Conservation (phyloP, 2,888 invertebrate genomes). For the Venustoraphidia nigricollis region DNA sequence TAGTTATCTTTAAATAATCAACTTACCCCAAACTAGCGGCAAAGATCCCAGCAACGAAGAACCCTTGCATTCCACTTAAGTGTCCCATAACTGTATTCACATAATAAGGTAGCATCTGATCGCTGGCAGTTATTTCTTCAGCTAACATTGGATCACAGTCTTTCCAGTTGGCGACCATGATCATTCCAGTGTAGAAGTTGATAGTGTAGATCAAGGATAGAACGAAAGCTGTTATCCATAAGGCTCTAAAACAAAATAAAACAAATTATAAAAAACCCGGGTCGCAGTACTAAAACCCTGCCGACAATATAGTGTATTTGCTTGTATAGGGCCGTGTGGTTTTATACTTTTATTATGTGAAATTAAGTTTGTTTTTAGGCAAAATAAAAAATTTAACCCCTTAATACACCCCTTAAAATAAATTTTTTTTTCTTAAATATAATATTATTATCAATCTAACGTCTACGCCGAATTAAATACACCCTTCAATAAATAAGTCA, state of each 20-base stretch:
- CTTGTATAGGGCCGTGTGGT: too few relatives aligned
- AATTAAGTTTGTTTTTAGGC: too few relatives aligned
- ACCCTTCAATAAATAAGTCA: too few relatives aligned
- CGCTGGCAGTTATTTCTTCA: constrained; percentile 50
- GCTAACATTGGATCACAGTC: constrained; percentile 72
- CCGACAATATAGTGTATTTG: too few relatives aligned
- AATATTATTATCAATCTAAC: too few relatives aligned
- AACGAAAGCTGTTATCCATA: constrained; percentile 61
- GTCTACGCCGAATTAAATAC: too few relatives aligned
- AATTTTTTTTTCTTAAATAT: too few relatives aligned
- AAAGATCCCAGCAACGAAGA: constrained; percentile 92
- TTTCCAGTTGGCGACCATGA: constrained; percentile 66
- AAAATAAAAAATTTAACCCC: too few relatives aligned
- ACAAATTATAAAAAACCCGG: too few relatives aligned
- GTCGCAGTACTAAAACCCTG: too few relatives aligned
- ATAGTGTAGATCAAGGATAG: constrained; percentile 69
- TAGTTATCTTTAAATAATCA: neutral
- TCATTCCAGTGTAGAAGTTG: constrained; percentile 75
- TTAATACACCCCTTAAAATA: too few relatives aligned
- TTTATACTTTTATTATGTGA: too few relatives aligned
- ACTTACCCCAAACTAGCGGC: constrained; percentile 85
- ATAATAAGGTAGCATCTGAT: constrained; percentile 77
- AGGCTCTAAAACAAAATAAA: constrained; percentile 33
- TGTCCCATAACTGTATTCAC: constrained; percentile 71
- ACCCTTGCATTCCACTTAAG: constrained; percentile 67